A percentile compares a stretch with the other conserved stretches of the same genome.
Evolutionary conservation across 2,888 invertebrate species (phyloP).

Genomic region (Cerastoderma edule): DNA sequence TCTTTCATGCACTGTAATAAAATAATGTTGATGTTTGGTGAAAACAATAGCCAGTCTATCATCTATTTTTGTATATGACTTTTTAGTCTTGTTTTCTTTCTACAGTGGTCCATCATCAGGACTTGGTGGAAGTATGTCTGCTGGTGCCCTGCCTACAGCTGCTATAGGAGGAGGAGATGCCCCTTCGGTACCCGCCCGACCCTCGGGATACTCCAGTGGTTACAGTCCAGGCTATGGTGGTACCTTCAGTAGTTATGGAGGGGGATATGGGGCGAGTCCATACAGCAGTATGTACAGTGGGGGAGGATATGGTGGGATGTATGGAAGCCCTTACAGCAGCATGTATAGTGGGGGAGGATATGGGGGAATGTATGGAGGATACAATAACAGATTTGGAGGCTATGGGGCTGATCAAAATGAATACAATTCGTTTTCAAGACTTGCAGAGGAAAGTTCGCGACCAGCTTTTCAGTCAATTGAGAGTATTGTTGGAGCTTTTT

Average conservation of each 20-base stretch:
- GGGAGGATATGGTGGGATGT: slow-evolving; percentile 53
- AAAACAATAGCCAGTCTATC: neutral
- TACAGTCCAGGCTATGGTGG: slow-evolving; percentile 39
- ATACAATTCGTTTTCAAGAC: slow-evolving; percentile 87
- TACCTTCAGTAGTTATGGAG: slow-evolving; percentile 42
- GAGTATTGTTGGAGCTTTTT: slow-evolving; percentile 94
- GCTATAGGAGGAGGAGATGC: slow-evolving; percentile 54
- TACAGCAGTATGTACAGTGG: slow-evolving; percentile 43
- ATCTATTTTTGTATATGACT: too few relatives aligned
- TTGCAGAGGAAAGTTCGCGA: slow-evolving; percentile 95
- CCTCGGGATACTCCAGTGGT: slow-evolving; percentile 40
- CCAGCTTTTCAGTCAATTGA: slow-evolving; percentile 98
- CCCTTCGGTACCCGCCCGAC: slow-evolving; percentile 68
- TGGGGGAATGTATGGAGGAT: slow-evolving; percentile 58
- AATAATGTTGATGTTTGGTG: too few relatives aligned
- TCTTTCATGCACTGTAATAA: too few relatives aligned
- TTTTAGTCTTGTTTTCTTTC: too few relatives aligned
- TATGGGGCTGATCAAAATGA: slow-evolving; percentile 48
- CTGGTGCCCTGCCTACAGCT: slow-evolving; percentile 16
- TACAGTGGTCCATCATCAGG: slow-evolving; percentile 52
- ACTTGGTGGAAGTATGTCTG: slow-evolving; percentile 32
- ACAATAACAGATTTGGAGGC: slow-evolving; percentile 65
- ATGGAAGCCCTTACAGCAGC: slow-evolving; percentile 59
- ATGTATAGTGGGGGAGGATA: slow-evolving; percentile 58
- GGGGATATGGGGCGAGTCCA: slow-evolving; percentile 64